Conservation (phyloP, 2,797 vertebrate genomes). For the Mormyrops boulengeri region DNA sequence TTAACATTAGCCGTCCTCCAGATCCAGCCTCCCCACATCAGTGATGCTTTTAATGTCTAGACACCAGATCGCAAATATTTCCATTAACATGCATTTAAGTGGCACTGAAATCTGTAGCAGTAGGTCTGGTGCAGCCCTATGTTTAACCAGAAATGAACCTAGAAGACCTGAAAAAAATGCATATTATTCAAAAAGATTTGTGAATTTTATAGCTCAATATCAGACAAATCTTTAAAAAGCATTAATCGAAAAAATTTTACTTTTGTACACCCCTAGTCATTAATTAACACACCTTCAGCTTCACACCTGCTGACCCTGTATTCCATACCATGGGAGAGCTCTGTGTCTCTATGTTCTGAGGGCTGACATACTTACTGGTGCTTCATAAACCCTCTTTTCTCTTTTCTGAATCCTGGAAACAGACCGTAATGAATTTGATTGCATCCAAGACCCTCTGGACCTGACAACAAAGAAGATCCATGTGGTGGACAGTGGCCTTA, state of each 20-base stretch:
- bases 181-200: background rate
- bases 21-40: background rate
- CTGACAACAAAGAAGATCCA: constrained; percentile 98
- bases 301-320: background rate
- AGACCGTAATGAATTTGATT: constrained; percentile 95
- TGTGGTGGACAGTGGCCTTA: constrained; percentile 91
- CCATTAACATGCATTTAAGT: too few relatives aligned
- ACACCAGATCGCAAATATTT: background rate
- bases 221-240: background rate
- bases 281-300: background rate
- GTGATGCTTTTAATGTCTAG: background rate
- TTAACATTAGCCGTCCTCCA: background rate
- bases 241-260: background rate
- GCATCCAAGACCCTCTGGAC: constrained; percentile 90
- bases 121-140: background rate
- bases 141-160: background rate
- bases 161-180: background rate
- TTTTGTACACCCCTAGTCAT: background rate
- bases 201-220: background rate
- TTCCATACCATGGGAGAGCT: background rate
- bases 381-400: background rate
- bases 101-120: too few relatives aligned
- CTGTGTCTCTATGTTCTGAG: background rate
- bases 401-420: constrained; percentile 8
- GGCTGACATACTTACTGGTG: background rate